phyloP scores from a whole-genome alignment of 2,797 vertebrate genomes.

The Halcyon badia region DNA sequence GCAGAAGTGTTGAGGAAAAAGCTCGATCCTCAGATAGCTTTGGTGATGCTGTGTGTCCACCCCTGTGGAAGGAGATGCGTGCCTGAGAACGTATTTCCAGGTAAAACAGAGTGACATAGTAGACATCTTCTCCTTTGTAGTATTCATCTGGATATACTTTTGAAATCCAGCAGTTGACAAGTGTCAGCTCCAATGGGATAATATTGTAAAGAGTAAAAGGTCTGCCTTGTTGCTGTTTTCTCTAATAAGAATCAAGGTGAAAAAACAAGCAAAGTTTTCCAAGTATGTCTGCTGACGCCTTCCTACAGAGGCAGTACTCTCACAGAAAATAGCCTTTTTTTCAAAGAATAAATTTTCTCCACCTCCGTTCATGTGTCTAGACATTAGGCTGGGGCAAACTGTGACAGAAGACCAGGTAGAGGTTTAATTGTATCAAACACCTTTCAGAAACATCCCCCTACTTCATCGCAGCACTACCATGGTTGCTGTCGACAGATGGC shows the following conservation, averaged over 20 bases:
- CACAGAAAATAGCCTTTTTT: not conserved
- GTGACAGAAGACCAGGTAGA: not conserved
- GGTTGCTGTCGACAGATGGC: conserved; percentile 1
- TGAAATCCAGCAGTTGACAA: not conserved
- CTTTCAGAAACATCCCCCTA: not conserved
- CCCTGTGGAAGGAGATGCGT: not conserved
- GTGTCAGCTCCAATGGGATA: not conserved
- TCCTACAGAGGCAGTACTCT: not conserved
- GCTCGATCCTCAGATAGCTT: not conserved
- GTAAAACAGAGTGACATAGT: not conserved
- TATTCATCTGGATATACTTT: not conserved
- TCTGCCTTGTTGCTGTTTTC: not conserved
- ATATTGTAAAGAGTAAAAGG: not conserved
- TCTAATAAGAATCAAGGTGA: not conserved
- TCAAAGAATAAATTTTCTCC: not conserved
- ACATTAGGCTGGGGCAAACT: not conserved
- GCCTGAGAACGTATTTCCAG: not conserved
- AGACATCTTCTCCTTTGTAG: not conserved
- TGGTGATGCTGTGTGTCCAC: not conserved
- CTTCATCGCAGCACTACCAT: not conserved
- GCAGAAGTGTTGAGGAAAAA: not conserved
- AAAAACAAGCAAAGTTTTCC: not conserved
- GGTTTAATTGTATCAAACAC: not conserved
- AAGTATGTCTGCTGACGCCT: rapidly evolving
- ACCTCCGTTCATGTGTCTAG: not conserved